A percentile compares a stretch with the other conserved stretches of the same genome.
Evolutionary conservation across 2,888 invertebrate genomes (phyloP).

Genomic region (Pediacus dermestoides): DNA sequence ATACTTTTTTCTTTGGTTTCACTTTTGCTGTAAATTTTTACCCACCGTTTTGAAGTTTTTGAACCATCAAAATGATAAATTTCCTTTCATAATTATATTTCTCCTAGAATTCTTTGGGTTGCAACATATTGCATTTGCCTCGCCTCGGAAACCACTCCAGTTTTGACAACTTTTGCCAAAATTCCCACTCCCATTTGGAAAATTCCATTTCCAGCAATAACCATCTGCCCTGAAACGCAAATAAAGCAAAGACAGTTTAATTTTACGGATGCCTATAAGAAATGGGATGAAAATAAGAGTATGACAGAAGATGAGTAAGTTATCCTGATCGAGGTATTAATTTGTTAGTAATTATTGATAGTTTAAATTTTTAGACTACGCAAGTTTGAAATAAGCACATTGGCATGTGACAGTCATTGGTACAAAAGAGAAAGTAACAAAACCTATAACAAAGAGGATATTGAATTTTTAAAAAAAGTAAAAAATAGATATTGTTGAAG

Average conservation of each 20-base stretch:
- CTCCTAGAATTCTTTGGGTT: no score
- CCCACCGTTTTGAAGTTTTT: no score
- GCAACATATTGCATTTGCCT: no score
- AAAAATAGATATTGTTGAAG: constrained; percentile 20
- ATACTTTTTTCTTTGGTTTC: no score
- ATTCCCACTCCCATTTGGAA: constrained; percentile 68
- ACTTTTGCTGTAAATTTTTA: no score
- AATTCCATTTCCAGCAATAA: constrained; percentile 52
- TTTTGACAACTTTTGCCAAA: constrained; percentile 73
- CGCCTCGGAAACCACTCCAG: constrained; percentile 64
- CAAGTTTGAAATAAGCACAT: constrained; percentile 54
- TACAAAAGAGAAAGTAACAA: constrained; percentile 54
- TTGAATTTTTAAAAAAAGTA: constrained; percentile 57
- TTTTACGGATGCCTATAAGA: constrained; percentile 46
- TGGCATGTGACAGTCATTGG: constrained; percentile 60
- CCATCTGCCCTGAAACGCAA: constrained; percentile 56
- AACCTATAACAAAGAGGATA: constrained; percentile 54
- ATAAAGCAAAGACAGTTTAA: constrained; percentile 61
- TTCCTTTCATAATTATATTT: no score
- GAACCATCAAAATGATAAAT: no score
- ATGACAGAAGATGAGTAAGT: constrained; percentile 58
- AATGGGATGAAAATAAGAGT: constrained; percentile 31
- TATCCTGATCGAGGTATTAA: no score
- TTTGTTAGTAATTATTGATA: no score
- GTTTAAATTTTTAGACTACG: constrained; percentile 48